A percentile compares a stretch with the other conserved stretches of the same genome.
phyloP scores from a whole-genome alignment of 2,888 invertebrate genomes.

The Xanthia icteritia region DNA sequence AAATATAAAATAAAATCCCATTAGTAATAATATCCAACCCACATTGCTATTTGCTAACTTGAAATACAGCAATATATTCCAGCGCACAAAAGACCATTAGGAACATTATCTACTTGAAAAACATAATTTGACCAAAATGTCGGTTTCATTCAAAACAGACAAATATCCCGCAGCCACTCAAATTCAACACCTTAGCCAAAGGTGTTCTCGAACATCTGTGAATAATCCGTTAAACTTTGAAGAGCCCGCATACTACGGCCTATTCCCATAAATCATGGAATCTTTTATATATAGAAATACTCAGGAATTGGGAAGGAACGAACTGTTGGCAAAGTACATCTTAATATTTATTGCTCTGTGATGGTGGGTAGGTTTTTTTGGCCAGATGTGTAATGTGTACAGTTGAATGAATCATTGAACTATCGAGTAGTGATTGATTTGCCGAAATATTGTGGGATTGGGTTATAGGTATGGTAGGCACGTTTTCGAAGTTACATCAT shows the following conservation, averaged over 20 bases:
- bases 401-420: slow-evolving; percentile 45
- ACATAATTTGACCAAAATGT: slow-evolving; percentile 15
- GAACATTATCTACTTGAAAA: slow-evolving; percentile 2
- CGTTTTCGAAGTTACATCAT: slow-evolving; percentile 49
- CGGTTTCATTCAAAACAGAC: slow-evolving; percentile 53
- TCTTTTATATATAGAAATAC: slow-evolving; percentile 45
- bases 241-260: slow-evolving; percentile 67
- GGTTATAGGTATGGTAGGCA: slow-evolving; percentile 1
- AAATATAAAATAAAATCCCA: neutral
- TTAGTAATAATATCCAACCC: neutral
- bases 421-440: slow-evolving; percentile 17
- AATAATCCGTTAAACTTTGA: slow-evolving; percentile 76
- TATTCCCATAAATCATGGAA: slow-evolving; percentile 71
- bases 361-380: slow-evolving; percentile 45
- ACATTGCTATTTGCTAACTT: slow-evolving; percentile 9
- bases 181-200: slow-evolving; percentile 70
- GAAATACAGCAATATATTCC: neutral
- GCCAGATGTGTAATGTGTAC: slow-evolving; percentile 62
- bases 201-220: slow-evolving; percentile 84
- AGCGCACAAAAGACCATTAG: neutral
- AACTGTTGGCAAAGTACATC: slow-evolving; percentile 35
- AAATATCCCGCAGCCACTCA: slow-evolving; percentile 58
- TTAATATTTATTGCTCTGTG: slow-evolving; percentile 15
- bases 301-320: slow-evolving; percentile 53
- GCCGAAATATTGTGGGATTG: slow-evolving; percentile 26